Conservation (phyloP, 2,888 invertebrate genomes). For the Agrotis ipsilon region DNA sequence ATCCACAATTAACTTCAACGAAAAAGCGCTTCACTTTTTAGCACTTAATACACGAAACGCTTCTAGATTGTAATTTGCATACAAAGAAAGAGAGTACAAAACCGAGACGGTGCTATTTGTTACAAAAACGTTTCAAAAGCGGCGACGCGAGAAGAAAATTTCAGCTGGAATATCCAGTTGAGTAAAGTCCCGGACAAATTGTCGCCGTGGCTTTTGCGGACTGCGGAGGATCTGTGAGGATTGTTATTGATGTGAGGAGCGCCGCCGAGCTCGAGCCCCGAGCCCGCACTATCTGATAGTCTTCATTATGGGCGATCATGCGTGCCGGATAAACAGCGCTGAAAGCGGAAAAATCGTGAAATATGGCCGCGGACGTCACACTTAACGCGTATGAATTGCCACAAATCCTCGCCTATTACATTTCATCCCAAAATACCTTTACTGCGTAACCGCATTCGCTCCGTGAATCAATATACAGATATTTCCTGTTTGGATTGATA, state of each 20-base stretch:
- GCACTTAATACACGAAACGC: slow-evolving; percentile 65
- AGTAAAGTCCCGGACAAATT: slow-evolving; percentile 83
- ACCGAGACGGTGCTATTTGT: slow-evolving; percentile 68
- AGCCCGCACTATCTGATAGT: slow-evolving; percentile 78
- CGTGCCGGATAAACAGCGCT: slow-evolving; percentile 78
- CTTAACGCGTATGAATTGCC: slow-evolving; percentile 79
- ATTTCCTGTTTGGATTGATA: slow-evolving; percentile 61
- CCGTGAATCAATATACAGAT: slow-evolving; percentile 68
- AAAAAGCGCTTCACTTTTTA: slow-evolving; percentile 65
- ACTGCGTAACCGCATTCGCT: slow-evolving; percentile 50
- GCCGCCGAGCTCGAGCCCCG: slow-evolving; percentile 54
- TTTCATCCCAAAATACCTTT: slow-evolving; percentile 71
- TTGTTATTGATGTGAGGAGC: slow-evolving; percentile 85
- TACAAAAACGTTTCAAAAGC: slow-evolving; percentile 71
- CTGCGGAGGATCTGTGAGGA: slow-evolving; percentile 79
- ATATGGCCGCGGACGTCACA: slow-evolving; percentile 74
- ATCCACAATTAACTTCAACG: slow-evolving; percentile 64
- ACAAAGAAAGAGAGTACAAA: slow-evolving; percentile 68
- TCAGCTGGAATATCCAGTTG: slow-evolving; percentile 73
- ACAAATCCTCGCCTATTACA: slow-evolving; percentile 75
- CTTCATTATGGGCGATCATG: slow-evolving; percentile 86
- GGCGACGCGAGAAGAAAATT: slow-evolving; percentile 66
- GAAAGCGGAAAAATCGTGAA: slow-evolving; percentile 81
- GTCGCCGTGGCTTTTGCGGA: slow-evolving; percentile 81
- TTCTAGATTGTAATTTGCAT: slow-evolving; percentile 67